Conservation (phyloP, 2,113 vertebrate species). For the Callopanchax toddi region DNA sequence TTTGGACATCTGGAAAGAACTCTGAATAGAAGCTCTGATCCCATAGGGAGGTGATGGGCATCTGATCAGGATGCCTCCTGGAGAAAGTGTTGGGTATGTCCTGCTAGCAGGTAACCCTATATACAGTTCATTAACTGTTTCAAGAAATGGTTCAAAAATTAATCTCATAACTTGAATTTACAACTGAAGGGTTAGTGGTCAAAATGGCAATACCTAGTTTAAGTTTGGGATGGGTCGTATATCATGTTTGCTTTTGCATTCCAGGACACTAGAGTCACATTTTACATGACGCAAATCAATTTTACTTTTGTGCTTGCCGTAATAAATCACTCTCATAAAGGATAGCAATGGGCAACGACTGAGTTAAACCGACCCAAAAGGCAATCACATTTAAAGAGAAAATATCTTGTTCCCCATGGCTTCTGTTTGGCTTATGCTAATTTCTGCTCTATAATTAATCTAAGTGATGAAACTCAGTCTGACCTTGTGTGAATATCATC, state of each 20-base stretch:
- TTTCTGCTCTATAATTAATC: conserved; percentile 34
- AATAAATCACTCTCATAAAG: neutral
- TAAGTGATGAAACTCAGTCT: conserved; percentile 28
- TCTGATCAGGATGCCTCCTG: no score
- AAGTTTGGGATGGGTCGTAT: neutral
- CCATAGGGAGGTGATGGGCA: no score
- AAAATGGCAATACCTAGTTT: neutral
- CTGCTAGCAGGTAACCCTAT: no score
- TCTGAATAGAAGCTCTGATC: no score
- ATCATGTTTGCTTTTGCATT: neutral
- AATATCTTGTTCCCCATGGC: neutral
- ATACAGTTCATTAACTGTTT: no score
- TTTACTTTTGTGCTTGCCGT: neutral
- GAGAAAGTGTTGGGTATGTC: no score
- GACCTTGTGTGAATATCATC: conserved; percentile 35
- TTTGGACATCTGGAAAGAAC: no score
- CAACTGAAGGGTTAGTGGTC: neutral
- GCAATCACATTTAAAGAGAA: neutral
- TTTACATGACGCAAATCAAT: neutral
- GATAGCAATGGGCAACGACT: neutral
- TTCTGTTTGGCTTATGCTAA: conserved; percentile 14
- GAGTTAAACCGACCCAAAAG: neutral
- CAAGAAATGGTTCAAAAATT: no score
- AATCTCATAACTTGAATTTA: no score
- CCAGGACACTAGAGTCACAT: neutral